phyloP scores from a whole-genome alignment of 2,888 invertebrate genomes.

The Alsophila aescularia region DNA sequence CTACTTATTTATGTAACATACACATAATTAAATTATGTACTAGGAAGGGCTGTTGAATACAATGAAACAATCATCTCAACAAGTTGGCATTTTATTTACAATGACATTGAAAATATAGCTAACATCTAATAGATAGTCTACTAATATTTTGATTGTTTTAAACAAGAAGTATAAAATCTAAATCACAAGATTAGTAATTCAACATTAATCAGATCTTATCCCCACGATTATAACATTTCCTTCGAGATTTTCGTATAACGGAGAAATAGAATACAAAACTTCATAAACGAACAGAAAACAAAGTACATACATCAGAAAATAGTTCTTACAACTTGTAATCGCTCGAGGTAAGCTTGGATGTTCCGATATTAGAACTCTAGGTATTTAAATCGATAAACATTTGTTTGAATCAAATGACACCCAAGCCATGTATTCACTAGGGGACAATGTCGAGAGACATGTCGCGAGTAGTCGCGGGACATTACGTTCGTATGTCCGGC shows the following conservation, averaged over 20 bases:
- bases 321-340: slow-evolving; percentile 11
- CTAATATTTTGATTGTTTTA: slow-evolving; percentile 83
- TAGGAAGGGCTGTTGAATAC: slow-evolving; percentile 43
- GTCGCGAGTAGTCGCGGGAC: too few species aligned
- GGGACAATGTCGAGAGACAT: too few species aligned
- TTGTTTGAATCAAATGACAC: too few species aligned
- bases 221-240: slow-evolving; percentile 56
- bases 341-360: neutral
- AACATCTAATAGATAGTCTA: slow-evolving; percentile 81
- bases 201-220: slow-evolving; percentile 76
- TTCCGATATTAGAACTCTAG: neutral
- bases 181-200: slow-evolving; percentile 80
- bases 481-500: too few species aligned
- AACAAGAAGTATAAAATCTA: slow-evolving; percentile 85
- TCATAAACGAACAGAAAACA: slow-evolving; percentile 56
- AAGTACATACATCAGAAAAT: slow-evolving; percentile 19
- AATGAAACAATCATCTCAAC: slow-evolving; percentile 77
- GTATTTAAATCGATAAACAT: neutral
- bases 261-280: slow-evolving; percentile 44
- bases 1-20: slow-evolving; percentile 41
- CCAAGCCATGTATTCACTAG: too few species aligned
- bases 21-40: slow-evolving; percentile 47
- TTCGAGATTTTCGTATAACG: slow-evolving; percentile 44
- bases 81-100: slow-evolving; percentile 86
- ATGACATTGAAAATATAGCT: slow-evolving; percentile 84